A percentile compares a stretch with the other conserved stretches of the same genome.
These are phyloP conservation scores for Xiphophorus maculatus DNA, from an alignment of 2,113 vertebrate genomes.

Conservation along the genomic window DNA sequence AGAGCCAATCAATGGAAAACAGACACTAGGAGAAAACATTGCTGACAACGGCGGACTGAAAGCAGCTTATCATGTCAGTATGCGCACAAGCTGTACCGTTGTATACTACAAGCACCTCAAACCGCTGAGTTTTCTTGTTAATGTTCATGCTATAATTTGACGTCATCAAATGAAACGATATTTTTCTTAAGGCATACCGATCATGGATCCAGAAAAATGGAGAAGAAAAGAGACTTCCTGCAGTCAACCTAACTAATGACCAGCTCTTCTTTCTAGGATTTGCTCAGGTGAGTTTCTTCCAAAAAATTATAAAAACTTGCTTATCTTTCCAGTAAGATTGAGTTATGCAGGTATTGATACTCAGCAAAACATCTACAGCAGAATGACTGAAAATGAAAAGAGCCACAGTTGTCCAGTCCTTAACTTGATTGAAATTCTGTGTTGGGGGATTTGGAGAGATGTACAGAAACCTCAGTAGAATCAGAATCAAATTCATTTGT, in stretches of 20 bases:
- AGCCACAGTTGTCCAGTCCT: neutral
- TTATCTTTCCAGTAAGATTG: neutral
- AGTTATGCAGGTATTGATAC: neutral
- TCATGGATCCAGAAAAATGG: constrained; percentile 88
- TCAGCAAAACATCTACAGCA: neutral
- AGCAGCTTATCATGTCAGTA: constrained; percentile 92
- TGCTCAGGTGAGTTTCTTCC: constrained; percentile 85
- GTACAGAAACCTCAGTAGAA: neutral
- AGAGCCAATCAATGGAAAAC: constrained; percentile 91
- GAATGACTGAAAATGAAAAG: neutral
- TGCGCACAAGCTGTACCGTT: neutral
- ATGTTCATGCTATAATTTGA: accelerated
- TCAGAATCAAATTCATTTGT: too few relatives aligned
- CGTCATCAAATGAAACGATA: too few relatives aligned
- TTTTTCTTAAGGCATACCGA: constrained; percentile 85
- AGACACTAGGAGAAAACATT: constrained; percentile 96
- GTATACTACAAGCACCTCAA: neutral
- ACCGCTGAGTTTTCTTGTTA: neutral
- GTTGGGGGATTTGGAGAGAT: neutral
- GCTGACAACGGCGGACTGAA: constrained; percentile 96
- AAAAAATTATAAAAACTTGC: neutral
- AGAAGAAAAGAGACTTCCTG: constrained; percentile 90
- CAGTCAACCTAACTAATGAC: constrained; percentile 91
- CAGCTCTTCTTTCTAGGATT: constrained; percentile 99
- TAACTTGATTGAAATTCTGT: neutral